These are phyloP conservation scores for Felis chaus DNA, from an alignment of 2,113 vertebrate genomes.

Conservation along the genomic window DNA sequence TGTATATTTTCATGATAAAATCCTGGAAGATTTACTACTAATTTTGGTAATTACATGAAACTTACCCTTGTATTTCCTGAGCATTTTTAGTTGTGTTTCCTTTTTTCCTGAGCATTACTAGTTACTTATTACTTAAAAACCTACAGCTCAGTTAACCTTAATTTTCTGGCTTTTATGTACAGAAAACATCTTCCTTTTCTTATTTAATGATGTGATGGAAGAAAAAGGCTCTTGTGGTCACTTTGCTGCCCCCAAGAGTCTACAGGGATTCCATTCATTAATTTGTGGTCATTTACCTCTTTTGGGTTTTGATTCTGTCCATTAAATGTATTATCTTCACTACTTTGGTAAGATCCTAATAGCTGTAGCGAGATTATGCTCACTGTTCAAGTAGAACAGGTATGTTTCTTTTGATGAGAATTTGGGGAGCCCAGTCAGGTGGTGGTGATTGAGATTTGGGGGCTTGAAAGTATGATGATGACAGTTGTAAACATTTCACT, in stretches of 20 bases:
- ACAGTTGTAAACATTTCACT: not conserved
- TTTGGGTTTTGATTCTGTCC: slow-evolving; percentile 15
- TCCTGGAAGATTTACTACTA: not conserved
- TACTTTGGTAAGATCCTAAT: not conserved
- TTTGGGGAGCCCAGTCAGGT: not conserved
- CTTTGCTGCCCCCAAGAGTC: not conserved
- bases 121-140: not conserved
- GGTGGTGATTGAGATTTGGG: not conserved
- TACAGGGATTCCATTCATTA: not conserved
- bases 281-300: not conserved
- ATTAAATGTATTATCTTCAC: not conserved
- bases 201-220: not conserved
- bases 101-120: not conserved
- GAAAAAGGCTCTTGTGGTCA: not conserved
- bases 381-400: not conserved
- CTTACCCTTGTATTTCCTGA: not conserved
- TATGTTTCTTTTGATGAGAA: not conserved
- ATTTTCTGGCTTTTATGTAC: slow-evolving; percentile 7
- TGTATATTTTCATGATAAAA: slow-evolving; percentile 7
- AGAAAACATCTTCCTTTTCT: not conserved
- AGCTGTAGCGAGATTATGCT: not conserved
- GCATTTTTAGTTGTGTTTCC: not conserved
- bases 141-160: not conserved
- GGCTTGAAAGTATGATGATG: not conserved
- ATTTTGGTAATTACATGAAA: not conserved